Evolutionary conservation across 23 tunicate genomes (phyloP).

Genomic region (Pegea sp.): DNA sequence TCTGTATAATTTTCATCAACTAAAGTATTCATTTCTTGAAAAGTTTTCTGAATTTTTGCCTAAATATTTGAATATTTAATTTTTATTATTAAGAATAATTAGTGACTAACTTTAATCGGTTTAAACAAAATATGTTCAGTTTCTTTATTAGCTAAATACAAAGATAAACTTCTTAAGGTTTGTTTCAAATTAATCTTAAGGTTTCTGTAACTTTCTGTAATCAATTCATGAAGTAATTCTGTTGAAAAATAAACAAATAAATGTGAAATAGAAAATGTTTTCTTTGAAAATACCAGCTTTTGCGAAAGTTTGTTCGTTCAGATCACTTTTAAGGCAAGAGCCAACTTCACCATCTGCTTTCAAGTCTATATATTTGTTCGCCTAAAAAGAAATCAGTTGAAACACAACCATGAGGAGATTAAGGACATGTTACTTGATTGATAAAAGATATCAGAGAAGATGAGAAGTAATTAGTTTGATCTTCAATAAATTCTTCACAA

Average conservation of each 20-base stretch:
- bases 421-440: conserved; percentile 5
- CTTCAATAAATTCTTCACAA: conserved; percentile 76
- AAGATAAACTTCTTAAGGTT: conserved; percentile 19
- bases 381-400: conserved; percentile 7
- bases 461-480: conserved; percentile 20
- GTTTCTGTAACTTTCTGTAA: conserved; percentile 42
- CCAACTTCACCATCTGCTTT: conserved; percentile 23
- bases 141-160: conserved; percentile 87
- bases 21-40: conserved; percentile 38
- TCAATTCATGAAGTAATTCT: conserved; percentile 47
- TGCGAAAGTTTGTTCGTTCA: conserved; percentile 44
- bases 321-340: too few relatives aligned
- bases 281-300: conserved; percentile 23
- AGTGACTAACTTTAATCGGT: conserved; percentile 48
- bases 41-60: conserved; percentile 35
- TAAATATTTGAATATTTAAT: not conserved
- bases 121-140: conserved; percentile 85
- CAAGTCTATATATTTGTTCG: conserved; percentile 19
- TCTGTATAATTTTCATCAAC: conserved; percentile 54
- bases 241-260: too few relatives aligned
- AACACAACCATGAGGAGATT: not conserved
- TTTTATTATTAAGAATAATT: not conserved
- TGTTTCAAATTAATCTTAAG: conserved; percentile 24
- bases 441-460: conserved; percentile 13
- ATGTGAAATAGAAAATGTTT: too few relatives aligned